A percentile compares a stretch with the other conserved stretches of the same genome.
Conservation (phyloP, 2,113 vertebrate genomes). For the Corythoichthys intestinalis region DNA sequence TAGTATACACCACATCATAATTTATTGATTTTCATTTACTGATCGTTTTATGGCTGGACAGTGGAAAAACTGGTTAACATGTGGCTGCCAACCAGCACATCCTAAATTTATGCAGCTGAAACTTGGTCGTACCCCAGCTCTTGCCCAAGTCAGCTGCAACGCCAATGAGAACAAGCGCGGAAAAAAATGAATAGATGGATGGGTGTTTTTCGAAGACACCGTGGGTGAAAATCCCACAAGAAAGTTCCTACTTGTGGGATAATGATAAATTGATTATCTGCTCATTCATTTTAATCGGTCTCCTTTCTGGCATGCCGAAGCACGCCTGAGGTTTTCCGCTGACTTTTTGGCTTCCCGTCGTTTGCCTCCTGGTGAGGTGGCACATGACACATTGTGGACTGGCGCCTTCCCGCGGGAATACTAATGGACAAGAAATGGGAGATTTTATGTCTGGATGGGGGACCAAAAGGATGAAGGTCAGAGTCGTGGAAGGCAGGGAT, state of each 20-base stretch:
- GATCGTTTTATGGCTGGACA: too few species aligned
- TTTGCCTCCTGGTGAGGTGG: conserved; percentile 54
- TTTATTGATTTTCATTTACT: too few species aligned
- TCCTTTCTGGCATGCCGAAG: conserved; percentile 12
- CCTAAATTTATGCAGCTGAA: too few species aligned
- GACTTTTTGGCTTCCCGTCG: conserved; percentile 35
- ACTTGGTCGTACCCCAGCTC: too few species aligned
- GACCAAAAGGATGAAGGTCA: conserved; percentile 10
- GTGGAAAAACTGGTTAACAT: too few species aligned
- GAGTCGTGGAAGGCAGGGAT: conserved; percentile 34
- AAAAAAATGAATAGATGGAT: neutral
- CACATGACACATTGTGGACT: conserved; percentile 46
- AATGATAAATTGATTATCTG: neutral
- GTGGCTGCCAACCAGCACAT: too few species aligned
- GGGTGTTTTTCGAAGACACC: neutral
- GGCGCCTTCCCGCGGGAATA: conserved; percentile 47
- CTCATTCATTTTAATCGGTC: conserved; percentile 10
- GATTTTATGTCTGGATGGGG: conserved; percentile 17
- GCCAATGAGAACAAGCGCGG: neutral
- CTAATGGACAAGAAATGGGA: conserved; percentile 44
- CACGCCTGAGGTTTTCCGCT: conserved; percentile 17
- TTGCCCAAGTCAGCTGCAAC: neutral
- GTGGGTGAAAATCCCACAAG: neutral
- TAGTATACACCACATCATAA: too few species aligned
- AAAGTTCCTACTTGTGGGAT: neutral